Conservation (phyloP, 2,888 invertebrate genomes). For the Chymomyza fuscimana region DNA sequence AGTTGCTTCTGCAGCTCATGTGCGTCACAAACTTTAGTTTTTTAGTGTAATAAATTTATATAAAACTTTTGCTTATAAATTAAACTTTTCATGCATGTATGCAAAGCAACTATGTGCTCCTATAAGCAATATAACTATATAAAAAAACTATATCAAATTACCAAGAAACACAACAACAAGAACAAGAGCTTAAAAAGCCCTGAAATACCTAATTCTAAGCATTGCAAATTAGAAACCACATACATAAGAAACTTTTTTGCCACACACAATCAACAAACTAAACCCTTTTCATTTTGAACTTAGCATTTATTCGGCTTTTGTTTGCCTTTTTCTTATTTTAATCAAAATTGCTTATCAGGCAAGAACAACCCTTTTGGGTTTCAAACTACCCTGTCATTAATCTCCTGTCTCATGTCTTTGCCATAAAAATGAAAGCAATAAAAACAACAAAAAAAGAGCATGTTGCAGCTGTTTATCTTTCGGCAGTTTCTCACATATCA, state of each 20-base stretch:
- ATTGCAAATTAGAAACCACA: not conserved
- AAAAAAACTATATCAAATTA: slow-evolving; percentile 15
- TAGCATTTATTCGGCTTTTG: slow-evolving; percentile 1
- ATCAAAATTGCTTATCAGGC: not conserved
- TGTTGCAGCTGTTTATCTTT: slow-evolving; percentile 39
- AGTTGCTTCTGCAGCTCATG: slow-evolving; percentile 11
- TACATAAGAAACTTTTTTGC: not conserved
- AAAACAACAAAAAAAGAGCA: slow-evolving; percentile 2
- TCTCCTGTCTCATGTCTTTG: not conserved
- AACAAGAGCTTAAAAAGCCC: slow-evolving; percentile 4
- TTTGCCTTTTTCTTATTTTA: not conserved
- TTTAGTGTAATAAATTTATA: slow-evolving; percentile 74
- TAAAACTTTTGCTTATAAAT: slow-evolving; percentile 72
- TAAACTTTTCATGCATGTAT: slow-evolving; percentile 54
- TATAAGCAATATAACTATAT: slow-evolving; percentile 25
- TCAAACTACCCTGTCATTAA: not conserved
- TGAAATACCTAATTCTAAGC: slow-evolving; percentile 36
- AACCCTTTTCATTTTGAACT: slow-evolving; percentile 1
- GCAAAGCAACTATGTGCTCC: slow-evolving; percentile 18
- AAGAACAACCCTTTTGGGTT: slow-evolving; percentile 30
- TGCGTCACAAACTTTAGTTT: slow-evolving; percentile 45
- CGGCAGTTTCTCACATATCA: slow-evolving; percentile 40
- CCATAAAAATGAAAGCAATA: slow-evolving; percentile 14
- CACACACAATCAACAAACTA: not conserved
- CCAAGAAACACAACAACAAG: slow-evolving; percentile 19